Evolutionary conservation across 1,140 invertebrate genomes (phyloP).

Genomic region (Ptiloglossa arizonensis): DNA sequence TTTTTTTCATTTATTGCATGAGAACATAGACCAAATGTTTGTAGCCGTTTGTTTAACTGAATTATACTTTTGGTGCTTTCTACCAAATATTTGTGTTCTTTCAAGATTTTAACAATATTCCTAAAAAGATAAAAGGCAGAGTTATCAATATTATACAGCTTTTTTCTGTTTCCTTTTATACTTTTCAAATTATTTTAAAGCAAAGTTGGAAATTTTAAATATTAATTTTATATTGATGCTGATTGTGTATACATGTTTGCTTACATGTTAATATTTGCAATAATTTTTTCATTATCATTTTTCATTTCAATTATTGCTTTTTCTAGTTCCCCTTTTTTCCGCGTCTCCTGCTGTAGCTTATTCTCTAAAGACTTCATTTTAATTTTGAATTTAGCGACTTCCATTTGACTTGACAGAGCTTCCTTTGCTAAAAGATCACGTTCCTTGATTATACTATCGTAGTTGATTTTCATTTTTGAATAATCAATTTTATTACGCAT

Average conservation of each 20-base stretch:
- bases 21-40: constrained; percentile 65
- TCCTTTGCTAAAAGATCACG: constrained; percentile 67
- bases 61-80: constrained; percentile 63
- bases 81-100: constrained; percentile 70
- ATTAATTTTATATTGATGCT: too few species aligned
- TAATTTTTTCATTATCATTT: constrained; percentile 50
- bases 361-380: constrained; percentile 63
- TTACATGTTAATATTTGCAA: constrained; percentile 30
- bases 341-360: constrained; percentile 41
- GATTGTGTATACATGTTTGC: constrained; percentile 12
- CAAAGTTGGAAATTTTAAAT: too few species aligned
- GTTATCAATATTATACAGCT: too few species aligned
- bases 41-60: constrained; percentile 71
- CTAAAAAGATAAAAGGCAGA: constrained; percentile 54
- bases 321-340: constrained; percentile 55
- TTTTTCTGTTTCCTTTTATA: too few species aligned
- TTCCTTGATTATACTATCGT: constrained; percentile 64
- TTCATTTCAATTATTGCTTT: constrained; percentile 54
- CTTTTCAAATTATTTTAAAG: too few species aligned
- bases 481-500: constrained; percentile 59
- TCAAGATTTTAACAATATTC: constrained; percentile 70
- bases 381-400: constrained; percentile 66
- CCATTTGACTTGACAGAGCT: constrained; percentile 54
- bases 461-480: constrained; percentile 67
- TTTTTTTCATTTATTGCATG: constrained; percentile 66